Evolutionary conservation across 2,888 invertebrate species (phyloP).

Genomic region (Sinelater perroti): DNA sequence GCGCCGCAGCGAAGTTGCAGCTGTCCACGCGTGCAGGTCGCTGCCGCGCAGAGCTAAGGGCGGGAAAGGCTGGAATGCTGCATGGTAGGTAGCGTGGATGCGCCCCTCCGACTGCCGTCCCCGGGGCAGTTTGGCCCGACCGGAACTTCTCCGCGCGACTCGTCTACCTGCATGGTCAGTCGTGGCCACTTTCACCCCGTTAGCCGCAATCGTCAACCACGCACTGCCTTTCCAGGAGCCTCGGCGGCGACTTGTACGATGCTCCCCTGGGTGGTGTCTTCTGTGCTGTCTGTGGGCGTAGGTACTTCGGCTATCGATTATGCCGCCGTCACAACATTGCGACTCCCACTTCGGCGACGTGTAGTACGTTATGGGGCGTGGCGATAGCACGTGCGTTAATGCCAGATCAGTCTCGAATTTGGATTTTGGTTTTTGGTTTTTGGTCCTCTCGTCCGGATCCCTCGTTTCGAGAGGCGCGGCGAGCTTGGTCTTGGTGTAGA

Average conservation of each 20-base stretch:
- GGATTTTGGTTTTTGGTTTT: constrained; percentile 5
- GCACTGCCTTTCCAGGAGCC: no score
- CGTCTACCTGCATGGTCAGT: no score
- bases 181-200: no score
- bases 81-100: no score
- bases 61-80: constrained; percentile 14
- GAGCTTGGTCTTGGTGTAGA: constrained; percentile 12
- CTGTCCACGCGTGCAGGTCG: background rate
- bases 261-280: constrained; percentile 49
- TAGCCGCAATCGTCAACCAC: no score
- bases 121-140: no score
- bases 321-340: constrained; percentile 54
- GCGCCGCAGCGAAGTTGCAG: no score
- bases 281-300: constrained; percentile 37
- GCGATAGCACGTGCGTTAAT: constrained; percentile 49
- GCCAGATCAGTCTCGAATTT: constrained; percentile 18
- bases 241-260: no score
- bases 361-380: constrained; percentile 55
- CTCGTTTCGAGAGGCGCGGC: no score
- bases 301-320: constrained; percentile 54
- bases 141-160: no score
- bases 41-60: constrained; percentile 1
- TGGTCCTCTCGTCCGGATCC: no score
- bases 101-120: no score
- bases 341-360: constrained; percentile 49